Base-by-base conservation (phyloP, 2,888 invertebrate species). In the Cheilosia scutellata region DNA sequence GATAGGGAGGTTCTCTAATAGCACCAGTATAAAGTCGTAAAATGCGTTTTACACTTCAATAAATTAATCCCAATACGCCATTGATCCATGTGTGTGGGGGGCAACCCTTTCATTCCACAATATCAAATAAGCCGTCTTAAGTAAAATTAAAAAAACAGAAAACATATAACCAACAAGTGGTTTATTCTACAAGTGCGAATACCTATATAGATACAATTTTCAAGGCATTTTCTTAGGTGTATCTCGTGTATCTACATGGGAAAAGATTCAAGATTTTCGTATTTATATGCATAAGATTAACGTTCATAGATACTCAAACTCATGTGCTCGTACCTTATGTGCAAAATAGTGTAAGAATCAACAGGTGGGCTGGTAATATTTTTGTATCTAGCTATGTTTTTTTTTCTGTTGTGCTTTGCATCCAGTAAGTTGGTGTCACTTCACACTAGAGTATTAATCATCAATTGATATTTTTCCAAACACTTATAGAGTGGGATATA, bases 381-480 rank as follows among this genome's bases (percentile, higher is more conserved):
- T 78, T 57, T 51, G 53, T 84, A 65, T 63, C 37, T 84, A 65
- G 58, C 37, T 84, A 57, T 60, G 25, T 60, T 9, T 42, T 29
- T 55, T 44, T 47, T 37, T 68, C 58, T 82, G 58, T 51, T 75
- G 44, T 53, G 37, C 68, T 70, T 63, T 75, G 70, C 74, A 84
- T 84, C 79, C 86, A 80, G 76, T 76, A 76, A 62, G 76, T 68
- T 82, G 86, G 76, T 86, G 86, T 82, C 76, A 80, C 82, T 66
- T 75, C 55, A 65, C 72, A 68, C 76, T 62, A 82, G 44, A 86
- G 84, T 80, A 86, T 86, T 86, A 82, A 76, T 86, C 82, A 86
- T 86, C 82, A 76, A 72, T 76, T 68, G 49, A 33, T 57, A 42
- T 31, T 57, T 57, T 33, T 68, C 7, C 27, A 44, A 42, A 70